Evolutionary conservation across 2,113 vertebrate genomes (phyloP).

Genomic region (Urocynchramus pylzowi): DNA sequence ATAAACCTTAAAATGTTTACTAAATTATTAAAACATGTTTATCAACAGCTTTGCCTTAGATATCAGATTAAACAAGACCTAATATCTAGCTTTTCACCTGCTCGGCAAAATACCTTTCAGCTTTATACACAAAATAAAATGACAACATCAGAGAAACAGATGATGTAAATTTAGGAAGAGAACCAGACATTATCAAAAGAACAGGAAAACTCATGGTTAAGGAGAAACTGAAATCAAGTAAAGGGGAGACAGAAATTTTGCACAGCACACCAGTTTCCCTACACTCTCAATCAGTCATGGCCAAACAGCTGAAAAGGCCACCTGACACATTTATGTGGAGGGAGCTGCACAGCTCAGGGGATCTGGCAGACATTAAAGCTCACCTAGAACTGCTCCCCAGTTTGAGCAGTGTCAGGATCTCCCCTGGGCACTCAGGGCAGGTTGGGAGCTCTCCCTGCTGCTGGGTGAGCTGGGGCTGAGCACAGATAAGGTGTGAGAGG

Average conservation of each 20-base stretch:
- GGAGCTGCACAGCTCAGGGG: neutral
- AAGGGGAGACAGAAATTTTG: neutral
- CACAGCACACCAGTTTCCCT: neutral
- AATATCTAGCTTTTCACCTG: neutral
- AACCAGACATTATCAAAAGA: neutral
- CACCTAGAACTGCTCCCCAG: neutral
- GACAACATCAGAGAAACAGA: neutral
- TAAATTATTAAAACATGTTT: neutral
- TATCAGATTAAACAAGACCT: neutral
- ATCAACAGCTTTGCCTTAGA: neutral
- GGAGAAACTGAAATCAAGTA: neutral
- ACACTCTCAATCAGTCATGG: neutral
- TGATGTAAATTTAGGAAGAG: neutral
- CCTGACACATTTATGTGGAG: neutral
- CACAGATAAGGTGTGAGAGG: neutral
- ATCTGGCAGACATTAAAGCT: neutral
- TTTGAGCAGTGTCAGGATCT: neutral
- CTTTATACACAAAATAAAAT: neutral
- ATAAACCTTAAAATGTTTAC: neutral
- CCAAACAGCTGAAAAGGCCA: neutral
- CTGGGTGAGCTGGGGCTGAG: neutral
- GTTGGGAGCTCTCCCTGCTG: neutral
- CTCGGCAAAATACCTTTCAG: neutral
- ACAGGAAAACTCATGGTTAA: neutral
- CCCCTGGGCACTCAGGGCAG: neutral